Evolutionary conservation across 2,113 vertebrate species (phyloP), one percentile per base, ranked within the genome.

Genomic region (Mastomys natalensis): DNA sequence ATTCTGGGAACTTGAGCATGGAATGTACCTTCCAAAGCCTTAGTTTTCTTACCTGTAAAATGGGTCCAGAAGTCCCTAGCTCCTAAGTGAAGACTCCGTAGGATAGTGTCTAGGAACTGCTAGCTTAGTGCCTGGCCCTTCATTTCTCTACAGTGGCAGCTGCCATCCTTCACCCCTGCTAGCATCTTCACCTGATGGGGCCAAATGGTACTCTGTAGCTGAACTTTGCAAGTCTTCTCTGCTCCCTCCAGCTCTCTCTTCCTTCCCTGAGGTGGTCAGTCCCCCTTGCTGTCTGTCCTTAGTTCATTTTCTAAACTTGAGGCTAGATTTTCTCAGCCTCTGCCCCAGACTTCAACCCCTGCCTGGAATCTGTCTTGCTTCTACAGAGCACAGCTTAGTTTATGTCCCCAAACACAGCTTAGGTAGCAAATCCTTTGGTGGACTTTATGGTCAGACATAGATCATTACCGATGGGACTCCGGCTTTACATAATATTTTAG

Each of bases 401-500:
- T 97, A 95, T 96, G 97, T 93, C 94, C 66, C 95, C 70, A 93
- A 89, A 97, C 55, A 85, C 40, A 87, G 74, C 97, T 97, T 76
- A 90, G 87, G 95, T 87, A 98, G 97, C 97, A 97, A 97, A 97
- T 97, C 88, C 97, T 97, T 80, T 76, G 86, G 82, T 93, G 29
- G 98, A 94, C 97, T 98, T 98, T 97, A 92, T 97, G 98, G 98
- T 89, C 87, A 97, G 97, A 97, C 96, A 98, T 98, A 98, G 98
- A 98, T 98, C 97, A 98, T 98, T 98, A 98, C 95, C 98, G 98
- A 98, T 97, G 98, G 98, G 97, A 98, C 95, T 97, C 96, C 94
- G 96, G 97, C 98, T 98, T 98, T 98, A 98, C 98, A 98, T 98
- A 99, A 98, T 98, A 98, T 98, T 98, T 98, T 98, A 98, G 98